A percentile compares a stretch with the other conserved stretches of the same genome.
Conservation (phyloP, 2,113 vertebrate species). For the Tragulus kanchil region DNA sequence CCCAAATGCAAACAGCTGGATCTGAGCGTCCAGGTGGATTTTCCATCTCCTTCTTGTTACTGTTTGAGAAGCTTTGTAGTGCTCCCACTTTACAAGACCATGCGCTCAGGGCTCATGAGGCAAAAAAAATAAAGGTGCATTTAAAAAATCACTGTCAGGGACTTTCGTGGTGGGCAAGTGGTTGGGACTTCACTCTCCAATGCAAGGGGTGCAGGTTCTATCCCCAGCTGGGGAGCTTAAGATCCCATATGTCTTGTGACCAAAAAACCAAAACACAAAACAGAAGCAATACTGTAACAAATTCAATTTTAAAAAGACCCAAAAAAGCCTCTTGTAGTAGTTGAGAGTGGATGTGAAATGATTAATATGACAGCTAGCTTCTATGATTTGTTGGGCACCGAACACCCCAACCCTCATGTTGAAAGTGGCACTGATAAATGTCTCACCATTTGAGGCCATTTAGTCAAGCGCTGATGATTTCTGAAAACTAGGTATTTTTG, state of each 20-base stretch:
- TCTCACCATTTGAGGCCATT: neutral
- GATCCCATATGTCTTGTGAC: neutral
- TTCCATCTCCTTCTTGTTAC: neutral
- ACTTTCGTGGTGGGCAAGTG: neutral
- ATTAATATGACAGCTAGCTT: neutral
- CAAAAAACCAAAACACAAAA: neutral
- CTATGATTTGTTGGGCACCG: neutral
- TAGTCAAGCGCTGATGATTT: neutral
- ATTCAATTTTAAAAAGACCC: neutral
- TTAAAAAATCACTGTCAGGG: neutral
- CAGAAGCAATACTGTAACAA: neutral
- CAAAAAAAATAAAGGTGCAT: neutral
- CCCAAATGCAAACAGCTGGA: constrained; percentile 68
- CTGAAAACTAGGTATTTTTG: neutral
- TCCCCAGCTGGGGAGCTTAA: neutral
- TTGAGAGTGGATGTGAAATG: neutral
- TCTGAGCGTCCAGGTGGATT: neutral
- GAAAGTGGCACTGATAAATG: neutral
- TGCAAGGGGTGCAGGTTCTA: neutral
- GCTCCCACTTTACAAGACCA: neutral
- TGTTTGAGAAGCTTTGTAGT: neutral
- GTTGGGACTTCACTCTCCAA: neutral
- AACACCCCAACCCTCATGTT: neutral
- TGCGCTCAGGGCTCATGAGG: neutral
- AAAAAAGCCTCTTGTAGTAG: neutral